Evolutionary conservation across 2,888 invertebrate species (phyloP).

Genomic region (Folsomia candida): DNA sequence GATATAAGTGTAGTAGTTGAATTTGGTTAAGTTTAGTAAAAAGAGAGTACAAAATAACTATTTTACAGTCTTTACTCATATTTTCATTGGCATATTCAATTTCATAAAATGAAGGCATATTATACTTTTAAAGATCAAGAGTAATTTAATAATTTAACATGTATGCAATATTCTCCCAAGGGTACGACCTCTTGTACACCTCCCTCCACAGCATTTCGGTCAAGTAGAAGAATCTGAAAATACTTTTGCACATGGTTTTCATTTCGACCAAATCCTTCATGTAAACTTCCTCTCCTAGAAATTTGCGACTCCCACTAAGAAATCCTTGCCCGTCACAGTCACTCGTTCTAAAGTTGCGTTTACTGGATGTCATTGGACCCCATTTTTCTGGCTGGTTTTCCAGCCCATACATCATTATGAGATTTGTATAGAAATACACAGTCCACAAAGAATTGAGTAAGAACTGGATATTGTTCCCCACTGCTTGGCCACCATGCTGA

Average conservation of each 20-base stretch:
- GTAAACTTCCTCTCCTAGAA: neutral
- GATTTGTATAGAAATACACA: neutral
- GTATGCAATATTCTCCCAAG: too few species aligned
- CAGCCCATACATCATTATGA: neutral
- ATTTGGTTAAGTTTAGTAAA: too few species aligned
- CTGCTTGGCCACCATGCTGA: neutral
- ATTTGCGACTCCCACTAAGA: neutral
- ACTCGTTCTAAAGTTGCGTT: neutral
- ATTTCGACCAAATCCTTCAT: neutral
- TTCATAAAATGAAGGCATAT: too few species aligned
- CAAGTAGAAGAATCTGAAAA: neutral
- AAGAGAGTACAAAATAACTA: too few species aligned
- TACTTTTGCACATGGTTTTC: neutral
- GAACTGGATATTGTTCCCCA: neutral
- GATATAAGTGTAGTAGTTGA: too few species aligned
- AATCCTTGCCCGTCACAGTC: neutral
- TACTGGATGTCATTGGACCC: neutral
- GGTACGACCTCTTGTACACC: too few species aligned
- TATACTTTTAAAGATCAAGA: too few species aligned
- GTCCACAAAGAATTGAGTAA: neutral
- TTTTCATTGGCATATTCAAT: too few species aligned
- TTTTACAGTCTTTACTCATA: too few species aligned
- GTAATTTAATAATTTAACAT: too few species aligned
- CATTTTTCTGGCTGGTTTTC: neutral
- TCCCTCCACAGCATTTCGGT: neutral